Conservation (phyloP, 2,888 invertebrate genomes). For the Dysmachus trigonus region DNA sequence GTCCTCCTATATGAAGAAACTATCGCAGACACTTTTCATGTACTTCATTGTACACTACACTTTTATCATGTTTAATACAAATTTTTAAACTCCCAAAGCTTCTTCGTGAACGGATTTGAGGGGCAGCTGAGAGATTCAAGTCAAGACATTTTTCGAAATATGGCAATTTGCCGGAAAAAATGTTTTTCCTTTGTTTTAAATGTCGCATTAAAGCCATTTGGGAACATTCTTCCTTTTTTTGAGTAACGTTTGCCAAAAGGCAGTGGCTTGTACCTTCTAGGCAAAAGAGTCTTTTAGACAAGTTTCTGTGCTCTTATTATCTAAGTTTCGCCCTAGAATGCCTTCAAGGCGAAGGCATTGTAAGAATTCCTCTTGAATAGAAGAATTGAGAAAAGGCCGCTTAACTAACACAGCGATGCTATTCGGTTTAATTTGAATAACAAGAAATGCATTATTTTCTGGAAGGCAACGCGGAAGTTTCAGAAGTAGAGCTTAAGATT, state of each 20-base stretch:
- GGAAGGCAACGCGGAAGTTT: neutral
- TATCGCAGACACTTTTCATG: neutral
- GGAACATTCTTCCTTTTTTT: neutral
- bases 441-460: neutral
- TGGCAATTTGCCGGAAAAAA: constrained; percentile 5
- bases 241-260: neutral
- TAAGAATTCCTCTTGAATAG: neutral
- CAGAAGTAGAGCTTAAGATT: neutral
- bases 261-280: neutral
- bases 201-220: neutral
- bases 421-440: neutral
- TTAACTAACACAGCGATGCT: neutral
- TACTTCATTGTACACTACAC: neutral
- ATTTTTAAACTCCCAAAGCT: neutral
- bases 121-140: neutral
- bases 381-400: neutral
- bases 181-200: neutral
- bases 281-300: constrained; percentile 7
- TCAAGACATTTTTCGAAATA: neutral
- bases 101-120: neutral
- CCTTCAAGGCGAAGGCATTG: neutral
- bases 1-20: neutral
- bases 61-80: too few species aligned
- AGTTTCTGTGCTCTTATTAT: constrained; percentile 20
- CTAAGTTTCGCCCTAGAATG: neutral